Conservation (phyloP, 1,140 invertebrate species). For the Leptestheria dahalacensis region DNA sequence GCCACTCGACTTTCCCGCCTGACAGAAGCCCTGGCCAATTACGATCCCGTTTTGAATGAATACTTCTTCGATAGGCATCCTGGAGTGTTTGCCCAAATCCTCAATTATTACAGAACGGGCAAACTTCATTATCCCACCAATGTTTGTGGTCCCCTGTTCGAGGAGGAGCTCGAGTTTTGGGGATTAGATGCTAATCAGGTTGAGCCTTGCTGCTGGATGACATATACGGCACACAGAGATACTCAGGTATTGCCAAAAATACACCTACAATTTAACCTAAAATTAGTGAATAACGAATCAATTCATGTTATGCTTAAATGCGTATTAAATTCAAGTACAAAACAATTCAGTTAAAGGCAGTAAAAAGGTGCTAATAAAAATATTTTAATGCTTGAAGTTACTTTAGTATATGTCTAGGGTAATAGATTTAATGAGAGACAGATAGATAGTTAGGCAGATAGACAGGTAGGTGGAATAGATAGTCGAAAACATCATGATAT, state of each 20-base stretch:
- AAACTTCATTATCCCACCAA: conserved; percentile 73
- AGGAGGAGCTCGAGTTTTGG: conserved; percentile 68
- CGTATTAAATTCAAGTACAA: too few relatives aligned
- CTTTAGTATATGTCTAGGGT: too few relatives aligned
- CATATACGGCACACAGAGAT: conserved; percentile 78
- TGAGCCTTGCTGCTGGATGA: conserved; percentile 86
- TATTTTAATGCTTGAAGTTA: too few relatives aligned
- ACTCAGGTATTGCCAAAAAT: conserved; percentile 46
- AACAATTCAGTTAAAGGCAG: too few relatives aligned
- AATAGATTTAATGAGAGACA: too few relatives aligned
- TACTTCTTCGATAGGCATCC: conserved; percentile 71
- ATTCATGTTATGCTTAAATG: too few relatives aligned
- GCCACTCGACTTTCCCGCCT: conserved; percentile 63
- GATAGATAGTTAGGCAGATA: too few relatives aligned
- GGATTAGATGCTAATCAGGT: conserved; percentile 54
- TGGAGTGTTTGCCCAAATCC: conserved; percentile 60
- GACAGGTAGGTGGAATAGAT: too few relatives aligned
- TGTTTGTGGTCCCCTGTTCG: conserved; percentile 69
- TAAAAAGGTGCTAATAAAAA: too few relatives aligned
- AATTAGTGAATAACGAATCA: too few relatives aligned
- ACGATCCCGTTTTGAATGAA: conserved; percentile 74
- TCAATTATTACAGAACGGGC: conserved; percentile 58
- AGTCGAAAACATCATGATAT: too few relatives aligned
- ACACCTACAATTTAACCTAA: too few relatives aligned
- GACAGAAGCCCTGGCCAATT: conserved; percentile 71